These are phyloP conservation scores for Sebastes reedi DNA, from an alignment of 2,797 vertebrate genomes.

Conservation along the genomic window DNA sequence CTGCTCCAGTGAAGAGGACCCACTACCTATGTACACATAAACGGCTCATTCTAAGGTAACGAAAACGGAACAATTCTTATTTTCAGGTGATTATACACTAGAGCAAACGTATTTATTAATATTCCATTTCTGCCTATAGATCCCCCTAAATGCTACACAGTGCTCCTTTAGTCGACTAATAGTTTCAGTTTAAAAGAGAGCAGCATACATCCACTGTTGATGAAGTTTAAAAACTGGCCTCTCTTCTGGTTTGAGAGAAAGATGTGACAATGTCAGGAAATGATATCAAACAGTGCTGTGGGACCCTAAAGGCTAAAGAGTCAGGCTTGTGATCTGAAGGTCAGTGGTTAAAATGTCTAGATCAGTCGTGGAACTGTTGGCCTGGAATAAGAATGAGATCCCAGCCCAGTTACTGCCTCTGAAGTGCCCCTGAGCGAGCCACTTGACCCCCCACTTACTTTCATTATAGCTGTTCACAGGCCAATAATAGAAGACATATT, in stretches of 20 bases:
- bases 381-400: slow-evolving; percentile 1
- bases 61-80: accelerated
- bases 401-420: not conserved
- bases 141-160: too few species aligned
- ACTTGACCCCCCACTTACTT: slow-evolving; percentile 20
- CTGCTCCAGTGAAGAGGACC: accelerated
- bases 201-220: not conserved
- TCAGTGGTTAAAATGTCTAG: not conserved
- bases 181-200: not conserved
- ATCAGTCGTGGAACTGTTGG: not conserved
- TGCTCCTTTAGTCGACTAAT: too few species aligned
- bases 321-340: not conserved
- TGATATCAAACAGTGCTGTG: not conserved
- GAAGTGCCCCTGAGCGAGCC: slow-evolving; percentile 9
- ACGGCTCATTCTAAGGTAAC: too few species aligned
- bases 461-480: slow-evolving; percentile 19
- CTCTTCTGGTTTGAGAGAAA: not conserved
- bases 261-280: not conserved
- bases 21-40: too few species aligned
- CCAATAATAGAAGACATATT: not conserved
- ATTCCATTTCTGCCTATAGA: too few species aligned
- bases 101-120: too few species aligned
- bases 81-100: too few species aligned
- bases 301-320: not conserved
- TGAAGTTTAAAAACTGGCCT: not conserved